Evolutionary conservation across 2,797 vertebrate genomes (phyloP).

Genomic region (Momotus momota): DNA sequence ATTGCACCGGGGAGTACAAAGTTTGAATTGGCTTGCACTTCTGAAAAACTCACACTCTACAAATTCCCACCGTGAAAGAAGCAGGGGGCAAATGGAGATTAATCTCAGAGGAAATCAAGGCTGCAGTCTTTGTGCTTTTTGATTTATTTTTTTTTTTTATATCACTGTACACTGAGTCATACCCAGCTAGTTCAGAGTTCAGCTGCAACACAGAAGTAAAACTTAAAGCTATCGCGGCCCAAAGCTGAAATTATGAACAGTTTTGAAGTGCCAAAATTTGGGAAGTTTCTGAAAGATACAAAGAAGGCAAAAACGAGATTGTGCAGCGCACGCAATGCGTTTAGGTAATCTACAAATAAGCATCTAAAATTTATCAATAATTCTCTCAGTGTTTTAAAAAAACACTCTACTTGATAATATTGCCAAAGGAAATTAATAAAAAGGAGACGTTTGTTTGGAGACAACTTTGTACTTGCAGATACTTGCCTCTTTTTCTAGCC

Average conservation of each 20-base stretch:
- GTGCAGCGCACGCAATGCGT: background rate
- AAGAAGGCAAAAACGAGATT: background rate
- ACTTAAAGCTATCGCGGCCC: slow-evolving; percentile 22
- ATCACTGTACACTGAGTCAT: slow-evolving; percentile 25
- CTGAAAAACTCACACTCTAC: background rate
- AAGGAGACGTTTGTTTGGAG: background rate
- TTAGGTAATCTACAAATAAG: background rate
- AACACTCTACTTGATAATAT: background rate
- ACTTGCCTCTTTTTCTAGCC: background rate
- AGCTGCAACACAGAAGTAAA: background rate
- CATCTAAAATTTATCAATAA: background rate
- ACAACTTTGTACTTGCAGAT: background rate
- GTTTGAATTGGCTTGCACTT: background rate
- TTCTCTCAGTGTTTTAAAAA: background rate
- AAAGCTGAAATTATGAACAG: background rate
- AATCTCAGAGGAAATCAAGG: slow-evolving; percentile 28
- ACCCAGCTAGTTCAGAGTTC: slow-evolving; percentile 47
- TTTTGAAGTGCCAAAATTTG: background rate
- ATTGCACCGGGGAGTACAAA: background rate
- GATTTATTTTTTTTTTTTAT: background rate
- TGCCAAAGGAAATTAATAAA: background rate
- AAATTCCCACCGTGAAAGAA: slow-evolving; percentile 8
- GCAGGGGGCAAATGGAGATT: background rate
- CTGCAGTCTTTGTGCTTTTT: background rate
- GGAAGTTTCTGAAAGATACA: background rate